Base-by-base conservation (phyloP, 2,113 vertebrate species). In the Hippocampus abdominalis region DNA sequence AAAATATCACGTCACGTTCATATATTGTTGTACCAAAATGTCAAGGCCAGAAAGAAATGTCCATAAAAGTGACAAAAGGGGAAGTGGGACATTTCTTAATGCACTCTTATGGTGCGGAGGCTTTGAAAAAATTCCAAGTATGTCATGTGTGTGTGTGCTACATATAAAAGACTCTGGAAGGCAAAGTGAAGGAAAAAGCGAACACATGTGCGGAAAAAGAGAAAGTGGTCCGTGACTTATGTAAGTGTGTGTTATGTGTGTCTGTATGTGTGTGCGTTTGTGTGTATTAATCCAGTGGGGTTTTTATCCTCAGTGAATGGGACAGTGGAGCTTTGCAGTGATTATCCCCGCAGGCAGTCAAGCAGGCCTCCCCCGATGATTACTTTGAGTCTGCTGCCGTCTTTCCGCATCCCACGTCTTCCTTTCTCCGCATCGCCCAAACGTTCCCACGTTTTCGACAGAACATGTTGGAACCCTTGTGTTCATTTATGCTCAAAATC, bases 281-380 rank as follows among this genome's bases (percentile, higher is more conserved):
- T 81, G 54, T 81, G 81, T 82, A 88, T 89, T 90, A 90, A 90
- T 90, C 85, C 81, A 74, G 79, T 72, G 76, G 32, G 80, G 84
- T 80, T 88, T 49, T 90, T 88, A 90, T 90, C 86, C 89, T 87
- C 82, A 74, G 81, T 90, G 89, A 89, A 90, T 89, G 85, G 86
- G 89, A 90, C 89, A 90, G 86, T 84, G 84, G 77, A 73, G 83
- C 86, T 90, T 90, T 90, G 81, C 87, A 69, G 81, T 85, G 86
- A 86, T 90, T 89, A 90, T 90, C 87, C 84, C 84, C 78, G 25
- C 54, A 56, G 53, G 53, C 53, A 27, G 54, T 18, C 20, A 21
- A 21, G 76, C 84, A 88, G 86, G 85, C 86, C 81, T 79, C 84
- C 56, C 57, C 27, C 81, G 84, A 89, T 89, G 86, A 90, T 88